Evolutionary conservation across 2,797 vertebrate species (phyloP), one percentile per base, ranked within the genome.

Genomic region (Buphagus erythrorhynchus): DNA sequence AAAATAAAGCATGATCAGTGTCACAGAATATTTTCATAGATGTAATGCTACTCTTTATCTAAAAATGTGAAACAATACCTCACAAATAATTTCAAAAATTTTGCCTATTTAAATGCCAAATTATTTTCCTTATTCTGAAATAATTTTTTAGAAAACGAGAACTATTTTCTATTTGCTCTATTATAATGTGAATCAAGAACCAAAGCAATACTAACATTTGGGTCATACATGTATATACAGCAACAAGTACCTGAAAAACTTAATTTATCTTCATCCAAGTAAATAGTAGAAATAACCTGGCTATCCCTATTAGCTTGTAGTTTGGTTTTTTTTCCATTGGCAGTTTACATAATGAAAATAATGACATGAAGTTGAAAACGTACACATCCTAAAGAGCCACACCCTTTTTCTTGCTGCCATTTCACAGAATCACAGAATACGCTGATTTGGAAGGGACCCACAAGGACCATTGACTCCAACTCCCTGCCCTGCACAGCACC

Each of bases 271-370:
- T 49, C 9, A 8, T 88, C 15, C 68, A 75, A 77, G 43, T 40
- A 91, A 72, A 35, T 58, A 16, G 21, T 62, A 38, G 31, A 75
- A 78, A 94, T 82, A 71, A 63, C 13, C 18, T 40, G 72, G 5
- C 26, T 82, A 74, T 48, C 40, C 52, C 36, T 89, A 69, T 26
- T 22, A 71, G 35, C 3, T 91, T 92, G 17, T 71, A 7, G 1
- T 3, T 76, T 86, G n/a, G n/a, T n/a, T 76, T 33, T 31, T 77
- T 22, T 28, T 10, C 9, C 19, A 8, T 35, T 78, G 29, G 79
- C 58, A 66, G 29, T 15, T 93, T 88, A 78, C 38, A 65, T 62
- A 77, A 80, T 63, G 25, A 90, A 25, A 61, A 61, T 77, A 82
- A 75, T 65, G 29, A 71, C 77, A 69, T 33, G 29, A 86, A 79